Evolutionary conservation across 2,888 invertebrate species (phyloP), one percentile per base, ranked within the genome.

Genomic region (Chironomus riparius): DNA sequence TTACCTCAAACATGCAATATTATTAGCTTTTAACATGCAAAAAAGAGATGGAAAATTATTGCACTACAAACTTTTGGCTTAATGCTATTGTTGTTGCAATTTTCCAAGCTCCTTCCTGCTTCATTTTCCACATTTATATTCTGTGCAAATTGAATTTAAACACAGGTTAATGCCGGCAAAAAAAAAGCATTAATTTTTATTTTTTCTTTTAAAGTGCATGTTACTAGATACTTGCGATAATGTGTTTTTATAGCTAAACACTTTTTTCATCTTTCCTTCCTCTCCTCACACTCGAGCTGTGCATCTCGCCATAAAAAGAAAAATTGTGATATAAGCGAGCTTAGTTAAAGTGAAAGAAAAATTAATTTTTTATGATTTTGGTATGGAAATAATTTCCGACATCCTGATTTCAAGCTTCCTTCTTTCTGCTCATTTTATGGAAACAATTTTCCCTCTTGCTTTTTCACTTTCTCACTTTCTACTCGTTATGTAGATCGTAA

Each of bases 181-280:
- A 50, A 21, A 21, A 70, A 70, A 13, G 70, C 50, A 56, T 24
- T 70, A 56, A 15, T 70, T 70, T 56, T 70, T n/a, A n/a, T n/a
- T 15, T 1, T 56, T 18, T 15, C 50, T 15, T 50, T 50, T 18
- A 56, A 22, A 70, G 70, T 70, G 70, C 70, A 70, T 70, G 70
- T 70, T 70, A 70, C 70, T 48, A 70, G 70, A 70, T 70, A 70
- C 22, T 70, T 70, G 70, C 70, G 70, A 56, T 70, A 70, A 70
- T 70, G 22, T 10, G 7, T 50, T 70, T 70, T 70, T n/a, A 56
- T 22, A 56, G 70, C 70, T 24, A 70, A 70, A 22, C 48, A 48
- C n/a, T 70, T 48, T 38, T 38, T 56, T 56, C 56, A 56, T 56
- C 38, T 38, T 38, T 38, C 38, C 38, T 38, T 38, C 38, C 38